These are phyloP conservation scores for Aproaerema taeniolella DNA, from an alignment of 2,888 invertebrate genomes.

Conservation along the genomic window DNA sequence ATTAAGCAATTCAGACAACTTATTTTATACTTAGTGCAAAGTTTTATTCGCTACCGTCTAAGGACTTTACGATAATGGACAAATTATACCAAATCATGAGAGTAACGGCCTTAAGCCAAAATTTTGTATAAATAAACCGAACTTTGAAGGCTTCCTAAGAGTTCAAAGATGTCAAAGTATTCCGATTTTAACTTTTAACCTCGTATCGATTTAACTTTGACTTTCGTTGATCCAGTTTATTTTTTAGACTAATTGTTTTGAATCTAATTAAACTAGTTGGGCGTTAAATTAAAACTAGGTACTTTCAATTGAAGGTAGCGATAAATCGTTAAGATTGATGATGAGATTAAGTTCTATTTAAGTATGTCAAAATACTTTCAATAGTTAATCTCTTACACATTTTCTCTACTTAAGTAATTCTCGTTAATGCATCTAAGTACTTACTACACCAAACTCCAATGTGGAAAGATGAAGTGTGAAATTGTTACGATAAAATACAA, in stretches of 20 bases:
- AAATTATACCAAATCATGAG: constrained; percentile 18
- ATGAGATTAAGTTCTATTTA: too few relatives aligned
- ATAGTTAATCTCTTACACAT: too few relatives aligned
- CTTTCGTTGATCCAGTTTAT: constrained; percentile 9
- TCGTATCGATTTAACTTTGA: constrained; percentile 11
- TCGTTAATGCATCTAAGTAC: too few relatives aligned
- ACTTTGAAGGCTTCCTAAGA: not conserved
- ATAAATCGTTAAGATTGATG: too few relatives aligned
- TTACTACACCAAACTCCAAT: too few relatives aligned
- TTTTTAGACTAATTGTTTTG: not conserved
- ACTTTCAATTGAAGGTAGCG: too few relatives aligned
- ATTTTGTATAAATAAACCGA: constrained; percentile 4
- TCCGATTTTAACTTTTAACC: constrained; percentile 16
- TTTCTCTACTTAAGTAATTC: too few relatives aligned
- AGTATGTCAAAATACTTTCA: too few relatives aligned
- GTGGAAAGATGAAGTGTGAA: too few relatives aligned
- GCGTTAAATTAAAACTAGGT: too few relatives aligned
- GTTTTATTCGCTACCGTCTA: constrained; percentile 5
- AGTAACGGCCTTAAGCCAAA: constrained; percentile 12
- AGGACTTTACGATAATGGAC: constrained; percentile 15
- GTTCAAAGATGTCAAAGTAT: constrained; percentile 15
- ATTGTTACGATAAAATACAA: not conserved
- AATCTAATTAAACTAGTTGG: not conserved
- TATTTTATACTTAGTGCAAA: too few relatives aligned
- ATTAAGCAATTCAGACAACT: too few relatives aligned